A percentile compares a stretch with the other conserved stretches of the same genome.
Evolutionary conservation across 2,113 vertebrate species (phyloP).

Genomic region (Pelmatolapia mariae): DNA sequence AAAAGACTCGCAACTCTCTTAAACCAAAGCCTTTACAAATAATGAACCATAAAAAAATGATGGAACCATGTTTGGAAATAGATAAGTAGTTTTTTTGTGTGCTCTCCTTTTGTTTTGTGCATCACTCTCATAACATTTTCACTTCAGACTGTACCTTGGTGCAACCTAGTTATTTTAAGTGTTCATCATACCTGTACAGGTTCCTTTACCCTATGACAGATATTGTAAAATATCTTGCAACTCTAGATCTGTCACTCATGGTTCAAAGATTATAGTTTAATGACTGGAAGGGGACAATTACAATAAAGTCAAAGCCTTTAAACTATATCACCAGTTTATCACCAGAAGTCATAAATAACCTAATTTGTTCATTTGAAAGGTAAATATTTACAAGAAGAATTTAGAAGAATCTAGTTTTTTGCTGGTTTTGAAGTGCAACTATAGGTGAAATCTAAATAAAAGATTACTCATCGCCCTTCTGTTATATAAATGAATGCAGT

Average conservation of each 20-base stretch:
- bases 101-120: neutral
- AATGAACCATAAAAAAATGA: neutral
- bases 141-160: neutral
- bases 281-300: neutral
- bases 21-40: neutral
- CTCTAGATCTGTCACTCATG: neutral
- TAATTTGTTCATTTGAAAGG: rapidly evolving
- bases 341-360: neutral
- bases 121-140: neutral
- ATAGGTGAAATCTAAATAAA: neutral
- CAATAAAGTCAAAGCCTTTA: neutral
- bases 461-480: neutral
- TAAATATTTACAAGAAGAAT: neutral
- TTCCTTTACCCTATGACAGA: neutral
- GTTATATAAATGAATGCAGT: neutral
- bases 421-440: neutral
- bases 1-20: neutral
- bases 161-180: neutral
- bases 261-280: neutral
- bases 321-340: neutral
- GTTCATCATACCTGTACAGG: neutral
- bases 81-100: neutral
- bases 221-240: neutral
- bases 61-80: neutral
- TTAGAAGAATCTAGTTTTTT: neutral